A percentile compares a stretch with the other conserved stretches of the same genome.
Evolutionary conservation across 53 echinoderm and acorn worm species (phyloP).

Genomic region (Paracentrotus lividus): DNA sequence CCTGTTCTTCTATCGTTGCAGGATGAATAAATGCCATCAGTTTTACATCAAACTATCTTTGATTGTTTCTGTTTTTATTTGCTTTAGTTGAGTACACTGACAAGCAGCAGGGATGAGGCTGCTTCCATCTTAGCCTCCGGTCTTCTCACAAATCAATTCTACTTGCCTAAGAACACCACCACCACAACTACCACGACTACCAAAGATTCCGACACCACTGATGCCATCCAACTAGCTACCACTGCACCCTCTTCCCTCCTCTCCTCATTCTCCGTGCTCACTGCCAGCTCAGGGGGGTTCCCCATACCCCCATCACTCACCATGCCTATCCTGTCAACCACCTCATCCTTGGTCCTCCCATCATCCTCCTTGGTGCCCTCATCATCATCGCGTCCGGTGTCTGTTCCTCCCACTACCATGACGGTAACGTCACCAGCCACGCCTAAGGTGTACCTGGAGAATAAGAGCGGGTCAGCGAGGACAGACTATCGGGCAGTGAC

Average conservation of each 20-base stretch:
- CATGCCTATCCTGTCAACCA: background rate
- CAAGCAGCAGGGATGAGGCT: slow-evolving; percentile 53
- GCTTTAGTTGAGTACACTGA: slow-evolving; percentile 35
- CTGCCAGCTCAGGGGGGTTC: background rate
- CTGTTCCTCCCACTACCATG: background rate
- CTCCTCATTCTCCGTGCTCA: slow-evolving; percentile 12
- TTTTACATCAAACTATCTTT: no score
- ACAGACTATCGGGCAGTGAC: slow-evolving; percentile 64
- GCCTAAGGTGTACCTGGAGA: slow-evolving; percentile 62
- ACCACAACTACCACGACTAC: background rate
- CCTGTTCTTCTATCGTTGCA: no score
- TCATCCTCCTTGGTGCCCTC: no score
- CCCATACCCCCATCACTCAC: background rate
- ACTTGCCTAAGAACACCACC: background rate
- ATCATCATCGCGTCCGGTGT: background rate
- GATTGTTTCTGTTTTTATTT: no score
- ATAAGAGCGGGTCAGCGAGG: slow-evolving; percentile 56
- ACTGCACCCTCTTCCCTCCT: background rate
- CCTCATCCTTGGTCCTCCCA: slow-evolving; percentile 17
- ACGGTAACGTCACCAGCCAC: background rate
- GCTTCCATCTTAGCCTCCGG: slow-evolving; percentile 59
- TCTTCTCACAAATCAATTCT: slow-evolving; percentile 54
- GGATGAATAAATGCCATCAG: no score
- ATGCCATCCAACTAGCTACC: background rate
- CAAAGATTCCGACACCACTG: background rate